phyloP scores from a whole-genome alignment of 1,140 invertebrate species.

The Nasonia giraulti region DNA sequence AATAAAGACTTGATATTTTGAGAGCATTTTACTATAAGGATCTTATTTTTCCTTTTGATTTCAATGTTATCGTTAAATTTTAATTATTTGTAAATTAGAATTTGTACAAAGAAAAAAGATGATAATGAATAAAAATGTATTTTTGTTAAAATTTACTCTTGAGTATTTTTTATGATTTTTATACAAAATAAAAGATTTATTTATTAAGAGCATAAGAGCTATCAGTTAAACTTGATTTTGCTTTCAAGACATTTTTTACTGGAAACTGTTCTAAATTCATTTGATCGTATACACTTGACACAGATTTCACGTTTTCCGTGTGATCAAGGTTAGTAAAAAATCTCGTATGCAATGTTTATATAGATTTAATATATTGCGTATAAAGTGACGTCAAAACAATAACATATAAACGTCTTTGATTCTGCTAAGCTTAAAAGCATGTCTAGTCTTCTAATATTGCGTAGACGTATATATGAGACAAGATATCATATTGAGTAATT shows the following conservation, averaged over 20 bases:
- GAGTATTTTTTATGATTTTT: neutral
- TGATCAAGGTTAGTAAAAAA: neutral
- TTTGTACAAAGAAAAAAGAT: neutral
- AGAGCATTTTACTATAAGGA: neutral
- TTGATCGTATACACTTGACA: neutral
- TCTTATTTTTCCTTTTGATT: neutral
- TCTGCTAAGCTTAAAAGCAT: neutral
- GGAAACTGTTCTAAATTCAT: neutral
- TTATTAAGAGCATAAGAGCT: too few species aligned
- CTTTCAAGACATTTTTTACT: neutral
- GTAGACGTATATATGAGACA: neutral
- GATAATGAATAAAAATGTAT: neutral
- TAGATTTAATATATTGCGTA: neutral
- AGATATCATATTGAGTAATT: neutral
- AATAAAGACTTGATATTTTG: conserved; percentile 41
- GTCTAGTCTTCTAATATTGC: neutral
- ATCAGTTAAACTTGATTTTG: too few species aligned
- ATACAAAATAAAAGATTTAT: too few species aligned
- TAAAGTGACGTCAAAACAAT: neutral
- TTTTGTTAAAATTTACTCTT: neutral
- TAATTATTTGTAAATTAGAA: too few species aligned
- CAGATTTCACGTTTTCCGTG: neutral
- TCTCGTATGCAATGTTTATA: neutral
- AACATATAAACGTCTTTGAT: neutral
- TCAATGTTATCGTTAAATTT: neutral